Evolutionary conservation across 1,140 invertebrate genomes (phyloP), one percentile per base, ranked within the genome.

Genomic region (Listronotus bonariensis): DNA sequence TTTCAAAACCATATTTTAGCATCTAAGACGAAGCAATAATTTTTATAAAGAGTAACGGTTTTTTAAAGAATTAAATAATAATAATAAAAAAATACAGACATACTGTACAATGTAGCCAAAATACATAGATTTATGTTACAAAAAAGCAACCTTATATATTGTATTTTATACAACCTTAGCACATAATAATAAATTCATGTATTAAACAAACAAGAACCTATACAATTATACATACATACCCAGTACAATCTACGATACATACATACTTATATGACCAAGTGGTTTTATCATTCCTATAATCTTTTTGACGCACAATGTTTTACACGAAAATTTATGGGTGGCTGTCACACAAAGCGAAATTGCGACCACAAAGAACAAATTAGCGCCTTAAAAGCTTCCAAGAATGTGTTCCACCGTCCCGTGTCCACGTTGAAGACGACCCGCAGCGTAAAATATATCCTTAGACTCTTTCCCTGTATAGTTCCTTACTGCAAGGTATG

Each of bases 361-460:
- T 63, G 51, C 60, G 60, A 48, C 49, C 60, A 54, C 60, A 66
- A 66, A 66, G 64, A 66, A 66, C 64, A 66, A 66, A 66, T 66
- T 66, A 66, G 64, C 64, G 64, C 64, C 64, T 60, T 66, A 66
- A 66, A 60, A 66, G 64, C 64, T 59, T 66, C 64, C 57, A 66
- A 54, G 52, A 54, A 66, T 53, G 64, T 42, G 49, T 64, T 55
- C 61, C 17, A 52, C 53, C 40, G 61, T 64, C 55, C 54, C 51
- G 48, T 53, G 63, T 57, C 56, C 55, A 65, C 55, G 55, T 41
- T 58, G 63, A 65, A 55, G 63, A 58, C 68, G 60, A 45, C 68
- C 63, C 56, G 68, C 64, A 18, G 68, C 38, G 68, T 69, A 64
- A 69, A 48, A 69, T 65, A 69, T 69, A 63, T 67, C 65, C 59